Evolutionary conservation across 2,888 invertebrate species (phyloP), one percentile per base, ranked within the genome.

Genomic region (Zaprionus obscuricornis): DNA sequence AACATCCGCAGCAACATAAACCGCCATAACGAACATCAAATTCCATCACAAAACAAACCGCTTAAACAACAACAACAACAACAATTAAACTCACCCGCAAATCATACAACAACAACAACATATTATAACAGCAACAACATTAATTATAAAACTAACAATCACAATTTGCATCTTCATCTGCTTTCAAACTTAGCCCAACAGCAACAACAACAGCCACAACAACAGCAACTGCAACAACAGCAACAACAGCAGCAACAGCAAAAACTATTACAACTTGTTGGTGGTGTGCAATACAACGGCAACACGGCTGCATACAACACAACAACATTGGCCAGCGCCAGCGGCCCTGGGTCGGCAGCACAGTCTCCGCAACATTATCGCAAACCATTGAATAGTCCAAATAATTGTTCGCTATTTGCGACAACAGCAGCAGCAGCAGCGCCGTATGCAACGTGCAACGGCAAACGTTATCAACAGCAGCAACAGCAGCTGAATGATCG

Each of bases 301-400:
- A 81, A 68, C 71, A 81, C 84, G 71, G 67, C 79, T 65, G 75
- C 74, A 52, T 58, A 74, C 58, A 70, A 33, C 16, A 54, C 81
- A 59, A 54, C 81, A 59, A 42, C 70, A 64, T 55, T 76, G 65
- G 49, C 76, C 66, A 13, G 59, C 55, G 34, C 57, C 68, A 65
- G 60, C 78, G 73, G 49, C 70, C 65, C 72, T 47, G 67, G 77
- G 63, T 71, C 88, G 56, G 65, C 79, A 51, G 67, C 83, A 76
- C 85, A 84, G 70, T 86, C 88, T 74, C 76, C 87, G 62, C 70
- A 87, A 60, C 88, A 88, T 56, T 88, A 88, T 55, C 85, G 88
- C 42, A 88, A 88, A 52, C 90, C 90, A 40, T 68, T 90, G 55
- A 89, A 89, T 58, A 90, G 89, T 68, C 89, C 90, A 49, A 90